phyloP scores from a whole-genome alignment of 2,888 invertebrate species.

The Erannis defoliaria region DNA sequence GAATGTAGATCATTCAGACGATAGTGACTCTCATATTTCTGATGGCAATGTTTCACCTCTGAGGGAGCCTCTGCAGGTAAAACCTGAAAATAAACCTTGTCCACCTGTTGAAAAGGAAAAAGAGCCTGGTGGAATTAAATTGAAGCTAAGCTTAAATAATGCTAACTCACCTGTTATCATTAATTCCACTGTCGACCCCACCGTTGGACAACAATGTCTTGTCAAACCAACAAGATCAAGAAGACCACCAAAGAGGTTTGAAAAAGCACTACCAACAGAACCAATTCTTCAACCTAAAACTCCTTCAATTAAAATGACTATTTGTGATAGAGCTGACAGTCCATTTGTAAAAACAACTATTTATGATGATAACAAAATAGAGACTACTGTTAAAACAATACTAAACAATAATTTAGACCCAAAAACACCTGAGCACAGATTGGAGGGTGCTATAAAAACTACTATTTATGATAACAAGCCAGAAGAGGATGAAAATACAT shows the following conservation, averaged over 20 bases:
- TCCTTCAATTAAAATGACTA: conserved; percentile 82
- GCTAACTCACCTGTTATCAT: conserved; percentile 82
- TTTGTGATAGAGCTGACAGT: conserved; percentile 82
- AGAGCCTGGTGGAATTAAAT: conserved; percentile 75
- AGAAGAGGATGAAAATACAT: conserved; percentile 71
- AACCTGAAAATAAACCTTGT: conserved; percentile 54
- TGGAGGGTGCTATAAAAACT: conserved; percentile 73
- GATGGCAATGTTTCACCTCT: conserved; percentile 57
- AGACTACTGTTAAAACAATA: conserved; percentile 71
- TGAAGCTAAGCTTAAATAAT: conserved; percentile 81
- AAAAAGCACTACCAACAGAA: conserved; percentile 61
- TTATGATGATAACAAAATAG: conserved; percentile 71
- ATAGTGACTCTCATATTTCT: conserved; percentile 66
- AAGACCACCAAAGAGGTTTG: conserved; percentile 80
- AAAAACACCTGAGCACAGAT: conserved; percentile 67
- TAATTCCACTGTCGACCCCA: conserved; percentile 82
- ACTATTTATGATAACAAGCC: conserved; percentile 82
- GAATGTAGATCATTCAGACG: conserved; percentile 68
- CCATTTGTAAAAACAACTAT: conserved; percentile 82
- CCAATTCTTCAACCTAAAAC: conserved; percentile 57
- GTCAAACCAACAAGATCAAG: conserved; percentile 73
- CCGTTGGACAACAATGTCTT: conserved; percentile 70
- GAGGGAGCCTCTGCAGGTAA: conserved; percentile 49
- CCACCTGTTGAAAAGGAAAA: conserved; percentile 63
- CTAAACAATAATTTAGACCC: conserved; percentile 76